These are phyloP conservation scores for Chloroceryle aenea DNA, from an alignment of 2,113 vertebrate species.

Conservation along the genomic window DNA sequence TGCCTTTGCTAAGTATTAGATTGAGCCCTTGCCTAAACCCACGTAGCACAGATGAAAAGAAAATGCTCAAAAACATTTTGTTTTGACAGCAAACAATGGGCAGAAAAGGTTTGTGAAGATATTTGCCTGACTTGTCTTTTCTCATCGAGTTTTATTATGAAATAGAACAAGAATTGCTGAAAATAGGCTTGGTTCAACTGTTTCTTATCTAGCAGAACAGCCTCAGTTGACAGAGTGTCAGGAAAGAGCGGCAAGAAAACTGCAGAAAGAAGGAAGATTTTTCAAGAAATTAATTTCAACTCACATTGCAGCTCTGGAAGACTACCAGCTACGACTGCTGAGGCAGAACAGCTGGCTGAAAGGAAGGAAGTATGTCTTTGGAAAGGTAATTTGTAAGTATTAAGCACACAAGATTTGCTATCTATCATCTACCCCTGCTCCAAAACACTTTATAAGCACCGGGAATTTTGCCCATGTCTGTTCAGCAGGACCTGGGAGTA, in stretches of 20 bases:
- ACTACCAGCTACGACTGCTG: constrained; percentile 21
- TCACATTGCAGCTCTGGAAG: constrained; percentile 6
- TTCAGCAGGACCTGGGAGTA: background rate
- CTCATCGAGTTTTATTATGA: background rate
- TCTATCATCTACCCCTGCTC: constrained; percentile 9
- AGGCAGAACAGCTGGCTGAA: constrained; percentile 57
- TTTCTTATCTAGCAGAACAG: background rate
- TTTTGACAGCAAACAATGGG: background rate
- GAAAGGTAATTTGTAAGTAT: constrained; percentile 54
- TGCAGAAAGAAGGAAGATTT: background rate
- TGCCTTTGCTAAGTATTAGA: background rate
- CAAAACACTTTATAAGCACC: background rate
- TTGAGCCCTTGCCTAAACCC: background rate
- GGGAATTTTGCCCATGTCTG: background rate
- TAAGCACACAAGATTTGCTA: constrained; percentile 19
- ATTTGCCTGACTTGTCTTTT: background rate
- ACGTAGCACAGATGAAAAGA: background rate
- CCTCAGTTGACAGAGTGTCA: background rate
- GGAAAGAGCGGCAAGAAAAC: background rate
- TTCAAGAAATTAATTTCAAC: constrained; percentile 1
- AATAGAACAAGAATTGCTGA: background rate
- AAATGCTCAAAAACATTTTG: background rate
- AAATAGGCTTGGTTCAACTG: background rate
- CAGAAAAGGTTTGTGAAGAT: background rate
- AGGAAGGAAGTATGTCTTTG: constrained; percentile 43